Evolutionary conservation across 2,888 invertebrate species (phyloP), one percentile per base, ranked within the genome.

Genomic region (Lasioglossum malachurum): DNA sequence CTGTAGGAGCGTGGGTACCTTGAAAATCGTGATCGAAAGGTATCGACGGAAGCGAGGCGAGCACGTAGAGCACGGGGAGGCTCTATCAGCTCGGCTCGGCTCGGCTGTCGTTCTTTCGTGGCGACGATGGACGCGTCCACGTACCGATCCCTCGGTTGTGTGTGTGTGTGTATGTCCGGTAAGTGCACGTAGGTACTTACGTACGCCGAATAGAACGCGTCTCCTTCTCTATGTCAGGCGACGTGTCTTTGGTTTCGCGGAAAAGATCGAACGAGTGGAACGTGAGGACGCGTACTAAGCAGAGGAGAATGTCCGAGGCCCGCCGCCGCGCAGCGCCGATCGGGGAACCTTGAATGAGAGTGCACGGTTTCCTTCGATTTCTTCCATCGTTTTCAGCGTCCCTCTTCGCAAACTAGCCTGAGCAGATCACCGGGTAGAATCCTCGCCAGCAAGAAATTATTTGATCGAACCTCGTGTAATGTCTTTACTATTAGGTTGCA

Each of bases 251-350:
- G 90, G 91, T 91, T 94, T 94, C 94, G 94, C 93, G 92, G 94
- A 94, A 94, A 93, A 91, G 93, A 93, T 92, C 93, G 93, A 93
- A 91, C 92, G 92, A 93, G 92, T 82, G 81, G 92, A 93, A 94
- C 94, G 94, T 94, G 94, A 93, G 93, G 93, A 93, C 93, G 93
- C 92, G 92, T 92, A 92, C 91, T 89, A 93, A 93, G 90, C 85
- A 84, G 88, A 69, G 38, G 69, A 64, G 80, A 72, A 73, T 41
- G 76, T 53, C 67, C 73, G 49, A 75, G 38, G 74, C 46, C 75
- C 23, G 38, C 60, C 53, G 53, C 53, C 53, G 53, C 77, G 53
- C 53, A 8, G 53, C 77, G 76, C 57, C 53, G 78, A 78, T 75
- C 78, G 77, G 31, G 46, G 73, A 88, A 74, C 90, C 90, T 88